Evolutionary conservation across 2,797 vertebrate genomes (phyloP).

Genomic region (Intellagama lesueurii): DNA sequence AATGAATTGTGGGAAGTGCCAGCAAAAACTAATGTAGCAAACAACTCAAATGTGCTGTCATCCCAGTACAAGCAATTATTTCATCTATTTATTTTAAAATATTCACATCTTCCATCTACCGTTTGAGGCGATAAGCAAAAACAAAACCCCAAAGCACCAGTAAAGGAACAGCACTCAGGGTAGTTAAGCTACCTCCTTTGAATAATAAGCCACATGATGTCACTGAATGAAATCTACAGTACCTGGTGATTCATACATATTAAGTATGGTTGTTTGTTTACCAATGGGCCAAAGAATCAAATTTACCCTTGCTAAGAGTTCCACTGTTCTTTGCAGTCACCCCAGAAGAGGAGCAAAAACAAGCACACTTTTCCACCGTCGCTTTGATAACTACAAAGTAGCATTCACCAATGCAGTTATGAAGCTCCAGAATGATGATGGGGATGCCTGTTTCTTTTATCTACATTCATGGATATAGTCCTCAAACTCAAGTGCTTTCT

Average conservation of each 20-base stretch:
- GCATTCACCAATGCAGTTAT: too few relatives aligned
- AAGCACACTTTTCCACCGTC: background rate
- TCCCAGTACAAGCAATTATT: background rate
- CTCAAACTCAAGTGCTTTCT: too few relatives aligned
- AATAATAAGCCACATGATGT: background rate
- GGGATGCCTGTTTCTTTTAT: too few relatives aligned
- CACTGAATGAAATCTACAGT: background rate
- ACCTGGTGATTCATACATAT: background rate
- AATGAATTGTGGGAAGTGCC: background rate
- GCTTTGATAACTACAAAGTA: background rate
- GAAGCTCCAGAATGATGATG: too few relatives aligned
- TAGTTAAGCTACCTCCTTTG: background rate
- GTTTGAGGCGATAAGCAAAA: background rate
- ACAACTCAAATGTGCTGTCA: background rate
- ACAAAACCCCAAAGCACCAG: background rate
- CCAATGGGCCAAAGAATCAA: background rate
- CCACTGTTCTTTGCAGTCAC: background rate
- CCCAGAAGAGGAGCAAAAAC: background rate
- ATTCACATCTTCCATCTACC: background rate
- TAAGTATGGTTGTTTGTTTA: background rate
- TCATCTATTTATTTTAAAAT: background rate
- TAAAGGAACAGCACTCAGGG: background rate
- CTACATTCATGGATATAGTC: too few relatives aligned
- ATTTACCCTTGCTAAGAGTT: slow-evolving; percentile 1
- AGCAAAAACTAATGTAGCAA: background rate